Base-by-base conservation (phyloP, 1,140 invertebrate species). In the Philopotamus ludificatus region DNA sequence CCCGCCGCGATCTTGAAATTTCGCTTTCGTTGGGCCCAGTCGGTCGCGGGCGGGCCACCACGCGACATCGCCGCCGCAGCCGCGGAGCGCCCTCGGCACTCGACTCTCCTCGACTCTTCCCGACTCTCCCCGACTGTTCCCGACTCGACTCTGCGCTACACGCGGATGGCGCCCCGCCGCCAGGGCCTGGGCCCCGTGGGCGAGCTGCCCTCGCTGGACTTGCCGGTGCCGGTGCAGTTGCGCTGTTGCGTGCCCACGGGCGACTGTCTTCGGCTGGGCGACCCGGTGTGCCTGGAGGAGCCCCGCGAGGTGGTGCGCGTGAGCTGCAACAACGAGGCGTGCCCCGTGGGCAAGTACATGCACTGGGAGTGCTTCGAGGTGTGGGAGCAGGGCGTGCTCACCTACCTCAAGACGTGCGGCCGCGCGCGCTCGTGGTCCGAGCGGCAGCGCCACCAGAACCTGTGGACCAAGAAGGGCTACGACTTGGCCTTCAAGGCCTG, bases 391-490 rank as follows among this genome's bases (percentile, higher is more conserved):
- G 85, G 86, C 3, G 89, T 97, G 15, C 83, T 97, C 63, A 87
- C 88, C 28, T 95, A 93, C 73, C 83, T 97, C 45, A 92, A 94
- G 74, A 90, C 89, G 4, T 94, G 91, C 78, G 93, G 93, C 10
- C 81, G 94, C 15, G 94, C 94, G 1, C 84, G 94, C 15, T 93
- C 90, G 55, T 97, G 95, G 95, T 94, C 92, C 21, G 94, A 97
- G 75, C 85, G 93, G 47, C 94, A 98, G 77, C 85, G 94, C 15
- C 85, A 92, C 68, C 94, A 97, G 79, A 96, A 98, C 75, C 80
- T 98, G 59, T 98, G 95, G 95, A 97, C 94, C 39, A 97, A 97
- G 79, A 96, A 96, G 77, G 95, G 94, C 10, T 97, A 97, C 80
- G 95, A 98, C 77, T 79, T 97, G 74, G 93, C 94, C 0, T 92